phyloP scores from a whole-genome alignment of 1,140 invertebrate genomes.

The Gryllus bimaculatus region DNA sequence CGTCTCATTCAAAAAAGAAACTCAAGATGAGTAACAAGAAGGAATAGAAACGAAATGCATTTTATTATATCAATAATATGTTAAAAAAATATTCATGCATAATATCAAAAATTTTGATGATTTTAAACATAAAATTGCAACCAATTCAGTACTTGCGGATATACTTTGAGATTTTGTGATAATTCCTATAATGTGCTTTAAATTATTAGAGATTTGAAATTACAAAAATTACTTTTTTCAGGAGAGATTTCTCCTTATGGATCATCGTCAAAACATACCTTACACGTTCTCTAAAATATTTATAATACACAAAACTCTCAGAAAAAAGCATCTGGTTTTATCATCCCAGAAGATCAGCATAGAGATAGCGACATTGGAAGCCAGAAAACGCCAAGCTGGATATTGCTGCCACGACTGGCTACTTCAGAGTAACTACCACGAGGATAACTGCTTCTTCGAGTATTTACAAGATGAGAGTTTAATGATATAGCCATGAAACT shows the following conservation, averaged over 20 bases:
- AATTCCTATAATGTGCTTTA: too few relatives aligned
- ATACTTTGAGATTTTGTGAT: too few relatives aligned
- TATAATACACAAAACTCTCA: neutral
- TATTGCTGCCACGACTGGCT: conserved; percentile 31
- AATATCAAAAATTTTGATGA: neutral
- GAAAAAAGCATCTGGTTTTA: neutral
- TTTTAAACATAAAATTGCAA: neutral
- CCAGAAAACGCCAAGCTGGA: neutral
- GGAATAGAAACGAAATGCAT: too few relatives aligned
- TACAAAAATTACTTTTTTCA: too few relatives aligned
- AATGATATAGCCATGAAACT: conserved; percentile 36
- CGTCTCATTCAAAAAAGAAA: too few relatives aligned
- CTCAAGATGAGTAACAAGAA: too few relatives aligned
- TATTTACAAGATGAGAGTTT: conserved; percentile 33
- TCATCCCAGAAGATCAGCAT: neutral
- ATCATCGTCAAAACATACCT: neutral
- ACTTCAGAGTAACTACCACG: conserved; percentile 54
- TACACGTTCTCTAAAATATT: neutral
- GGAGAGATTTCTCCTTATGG: too few relatives aligned
- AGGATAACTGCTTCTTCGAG: conserved; percentile 34
- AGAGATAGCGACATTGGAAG: neutral
- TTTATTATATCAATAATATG: neutral
- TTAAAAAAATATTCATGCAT: neutral
- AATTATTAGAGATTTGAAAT: too few relatives aligned
- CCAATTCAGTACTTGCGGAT: too few relatives aligned